Conservation (phyloP, 2,113 vertebrate genomes). For the Rhinoderma darwinii region DNA sequence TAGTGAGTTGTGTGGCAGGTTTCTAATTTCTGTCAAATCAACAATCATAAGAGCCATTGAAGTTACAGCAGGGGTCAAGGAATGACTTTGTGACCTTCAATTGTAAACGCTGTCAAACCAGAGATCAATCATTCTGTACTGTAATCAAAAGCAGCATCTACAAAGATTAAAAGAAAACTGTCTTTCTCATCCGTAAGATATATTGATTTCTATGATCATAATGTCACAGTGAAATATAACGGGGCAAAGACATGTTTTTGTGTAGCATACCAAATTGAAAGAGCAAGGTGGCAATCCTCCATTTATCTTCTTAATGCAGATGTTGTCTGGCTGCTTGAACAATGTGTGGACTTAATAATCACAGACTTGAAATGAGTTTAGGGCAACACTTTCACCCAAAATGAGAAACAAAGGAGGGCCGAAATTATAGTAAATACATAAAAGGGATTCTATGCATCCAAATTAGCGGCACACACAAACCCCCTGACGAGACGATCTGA, state of each 20-base stretch:
- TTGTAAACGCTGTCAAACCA: constrained; percentile 35
- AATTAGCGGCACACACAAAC: too few species aligned
- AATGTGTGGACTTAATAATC: not conserved
- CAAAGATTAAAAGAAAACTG: constrained; percentile 56
- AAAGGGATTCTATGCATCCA: too few species aligned
- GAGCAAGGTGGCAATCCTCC: constrained; percentile 17
- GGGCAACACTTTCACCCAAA: not conserved
- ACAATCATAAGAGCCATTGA: constrained; percentile 40
- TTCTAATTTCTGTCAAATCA: constrained; percentile 50
- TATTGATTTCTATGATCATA: constrained; percentile 58
- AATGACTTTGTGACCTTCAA: constrained; percentile 48
- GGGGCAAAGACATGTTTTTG: constrained; percentile 47
- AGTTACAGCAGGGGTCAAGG: constrained; percentile 49
- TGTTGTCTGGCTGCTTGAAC: not conserved
- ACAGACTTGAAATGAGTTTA: not conserved
- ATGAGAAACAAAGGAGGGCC: not conserved
- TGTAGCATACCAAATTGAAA: constrained; percentile 52
- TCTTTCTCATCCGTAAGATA: constrained; percentile 48
- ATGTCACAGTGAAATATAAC: constrained; percentile 59
- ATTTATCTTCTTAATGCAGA: constrained; percentile 46
- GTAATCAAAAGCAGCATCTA: constrained; percentile 56
- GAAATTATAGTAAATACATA: not conserved
- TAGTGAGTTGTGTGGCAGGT: constrained; percentile 53
- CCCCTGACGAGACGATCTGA: too few species aligned
- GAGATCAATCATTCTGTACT: constrained; percentile 54